Percentiles rank a stretch among this genome's conserved stretches.
phyloP scores from a whole-genome alignment of 2,797 vertebrate genomes.

The Yasuhikotakia modesta region DNA sequence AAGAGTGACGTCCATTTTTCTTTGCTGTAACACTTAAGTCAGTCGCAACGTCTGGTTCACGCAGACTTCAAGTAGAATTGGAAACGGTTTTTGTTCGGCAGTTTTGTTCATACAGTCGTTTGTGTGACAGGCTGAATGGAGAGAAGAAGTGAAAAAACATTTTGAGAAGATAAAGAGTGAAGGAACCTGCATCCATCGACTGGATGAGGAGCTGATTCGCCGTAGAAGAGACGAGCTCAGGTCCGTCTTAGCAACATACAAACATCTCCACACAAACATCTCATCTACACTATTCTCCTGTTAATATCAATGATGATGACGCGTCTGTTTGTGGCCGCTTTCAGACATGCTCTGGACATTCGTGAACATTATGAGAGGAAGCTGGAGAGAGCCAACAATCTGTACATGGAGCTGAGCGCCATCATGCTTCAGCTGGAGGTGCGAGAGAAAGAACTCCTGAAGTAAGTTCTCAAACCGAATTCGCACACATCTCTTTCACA shows the following conservation, averaged over 20 bases:
- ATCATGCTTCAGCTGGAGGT: conserved; percentile 97
- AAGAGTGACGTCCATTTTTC: too few species aligned
- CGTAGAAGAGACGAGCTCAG: conserved; percentile 93
- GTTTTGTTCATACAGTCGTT: neutral
- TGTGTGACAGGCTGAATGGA: conserved; percentile 87
- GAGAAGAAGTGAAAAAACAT: conserved; percentile 92
- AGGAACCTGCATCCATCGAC: conserved; percentile 91
- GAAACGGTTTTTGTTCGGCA: neutral
- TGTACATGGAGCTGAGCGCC: conserved; percentile 97
- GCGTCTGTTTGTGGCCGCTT: too few species aligned
- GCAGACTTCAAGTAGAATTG: neutral
- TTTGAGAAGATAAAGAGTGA: conserved; percentile 98
- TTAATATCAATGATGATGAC: neutral
- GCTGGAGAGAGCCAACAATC: conserved; percentile 93
- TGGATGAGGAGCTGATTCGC: conserved; percentile 96
- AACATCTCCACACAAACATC: too few species aligned
- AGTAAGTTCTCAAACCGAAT: conserved; percentile 73
- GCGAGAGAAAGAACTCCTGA: conserved; percentile 93
- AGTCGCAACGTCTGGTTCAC: too few species aligned
- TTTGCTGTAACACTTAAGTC: too few species aligned
- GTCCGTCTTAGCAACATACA: too few species aligned
- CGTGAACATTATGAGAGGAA: conserved; percentile 97
- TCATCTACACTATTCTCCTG: neutral
- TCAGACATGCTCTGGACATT: conserved; percentile 94
- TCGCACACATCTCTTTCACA: too few species aligned